Evolutionary conservation across 1,140 invertebrate species (phyloP), one percentile per base, ranked within the genome.

Genomic region (Rhynchophorus ferrugineus): DNA sequence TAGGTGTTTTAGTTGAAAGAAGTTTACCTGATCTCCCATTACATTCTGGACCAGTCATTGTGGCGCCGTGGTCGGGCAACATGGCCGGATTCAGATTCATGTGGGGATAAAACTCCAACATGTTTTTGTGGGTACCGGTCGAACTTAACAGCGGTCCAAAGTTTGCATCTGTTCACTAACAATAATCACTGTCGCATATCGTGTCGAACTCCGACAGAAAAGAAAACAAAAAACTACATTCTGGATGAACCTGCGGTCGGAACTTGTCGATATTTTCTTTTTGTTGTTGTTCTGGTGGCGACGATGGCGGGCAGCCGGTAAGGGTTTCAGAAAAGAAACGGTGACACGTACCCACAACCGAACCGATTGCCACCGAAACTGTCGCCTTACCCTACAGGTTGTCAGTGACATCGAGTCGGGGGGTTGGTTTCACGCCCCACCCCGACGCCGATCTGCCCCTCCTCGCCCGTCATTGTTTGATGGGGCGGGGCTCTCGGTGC

Each of bases 1-100:
- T n/a, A n/a, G n/a, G n/a, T n/a, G n/a, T n/a, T n/a, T n/a, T n/a
- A n/a, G n/a, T n/a, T n/a, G 7, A 2, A 17, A 3, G 6, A 14
- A 24, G 48, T 16, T 55, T 58, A 78, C 76, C 76, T 69, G 74
- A 68, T 51, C 75, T 64, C 14, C 70, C 73, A 39, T 72, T 67
- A 62, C 74, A 77, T 22, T 71, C 68, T 42, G 73, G 67, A 42
- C 59, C 60, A 18, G 69, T 67, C 20, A 74, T 58, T 9, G 56
- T 46, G 6, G 59, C 65, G 35, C 58, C 64, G 67, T 71, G 74
- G 44, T 78, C 75, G 48, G 68, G 73, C 67, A 76, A 68, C 67
- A 78, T 72, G 21, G 73, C 60, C 38, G 66, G 59, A 47, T 67
- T 68, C 42, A 69, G 52, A 41, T 65, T 68, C 54, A 71, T 58